These are phyloP conservation scores for Falco cherrug DNA, from an alignment of 2,797 vertebrate genomes.

Conservation along the genomic window DNA sequence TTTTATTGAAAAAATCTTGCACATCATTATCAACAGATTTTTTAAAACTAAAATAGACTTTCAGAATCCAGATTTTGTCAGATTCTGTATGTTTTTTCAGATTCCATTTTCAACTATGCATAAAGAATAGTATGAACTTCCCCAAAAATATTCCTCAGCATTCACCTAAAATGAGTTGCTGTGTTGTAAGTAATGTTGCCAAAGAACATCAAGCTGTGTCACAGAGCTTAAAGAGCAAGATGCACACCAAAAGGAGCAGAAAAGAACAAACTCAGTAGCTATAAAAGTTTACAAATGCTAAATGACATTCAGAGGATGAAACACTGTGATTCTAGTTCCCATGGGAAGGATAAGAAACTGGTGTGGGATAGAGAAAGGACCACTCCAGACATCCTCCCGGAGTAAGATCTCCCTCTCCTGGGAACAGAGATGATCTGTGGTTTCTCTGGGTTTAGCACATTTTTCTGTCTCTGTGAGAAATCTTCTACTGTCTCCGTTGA, in stretches of 20 bases:
- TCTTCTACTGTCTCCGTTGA: not conserved
- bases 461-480: slow-evolving; percentile 3
- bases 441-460: not conserved
- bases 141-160: not conserved
- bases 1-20: not conserved
- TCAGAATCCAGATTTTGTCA: not conserved
- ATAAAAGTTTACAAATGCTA: not conserved
- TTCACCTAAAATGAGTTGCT: not conserved
- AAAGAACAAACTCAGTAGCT: not conserved
- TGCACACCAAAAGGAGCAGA: not conserved
- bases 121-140: not conserved
- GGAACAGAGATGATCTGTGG: not conserved
- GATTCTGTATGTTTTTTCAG: not conserved
- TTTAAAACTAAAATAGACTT: not conserved
- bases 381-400: not conserved
- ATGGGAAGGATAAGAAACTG: not conserved
- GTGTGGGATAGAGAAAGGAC: not conserved
- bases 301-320: not conserved
- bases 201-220: not conserved
- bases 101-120: not conserved
- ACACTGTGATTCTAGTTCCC: not conserved
- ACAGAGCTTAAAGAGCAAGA: not conserved
- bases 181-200: not conserved
- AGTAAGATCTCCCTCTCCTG: not conserved
- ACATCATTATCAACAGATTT: not conserved